Evolutionary conservation across 2,888 invertebrate genomes (phyloP).

Genomic region (Lingula anatina): DNA sequence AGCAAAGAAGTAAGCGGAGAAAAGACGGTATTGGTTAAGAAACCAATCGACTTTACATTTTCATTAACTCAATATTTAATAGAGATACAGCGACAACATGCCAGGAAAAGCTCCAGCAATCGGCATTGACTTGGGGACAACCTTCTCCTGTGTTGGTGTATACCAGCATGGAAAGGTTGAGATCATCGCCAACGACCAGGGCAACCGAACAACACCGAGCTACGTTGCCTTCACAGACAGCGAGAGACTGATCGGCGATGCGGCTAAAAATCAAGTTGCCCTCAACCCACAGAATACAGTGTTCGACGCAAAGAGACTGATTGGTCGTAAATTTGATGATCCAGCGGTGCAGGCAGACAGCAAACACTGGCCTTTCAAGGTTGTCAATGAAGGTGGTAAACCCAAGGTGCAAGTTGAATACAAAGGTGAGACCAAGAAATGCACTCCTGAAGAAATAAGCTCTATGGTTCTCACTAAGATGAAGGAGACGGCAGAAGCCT

Average conservation of each 20-base stretch:
- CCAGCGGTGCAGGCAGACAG: constrained; percentile 17
- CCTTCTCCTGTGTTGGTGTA: constrained; percentile 60
- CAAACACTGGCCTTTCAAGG: constrained; percentile 23
- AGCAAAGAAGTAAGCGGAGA: too few species aligned
- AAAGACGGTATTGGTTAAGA: too few species aligned
- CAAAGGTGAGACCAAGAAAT: constrained; percentile 79
- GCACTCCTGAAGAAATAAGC: constrained; percentile 84
- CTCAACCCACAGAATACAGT: constrained; percentile 71
- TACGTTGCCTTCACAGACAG: constrained; percentile 65
- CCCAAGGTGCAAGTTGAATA: constrained; percentile 45
- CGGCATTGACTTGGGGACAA: constrained; percentile 84
- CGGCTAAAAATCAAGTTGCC: constrained; percentile 54
- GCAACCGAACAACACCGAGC: constrained; percentile 66
- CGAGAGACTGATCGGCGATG: constrained; percentile 51
- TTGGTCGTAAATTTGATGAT: constrained; percentile 18
- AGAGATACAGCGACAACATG: too few species aligned
- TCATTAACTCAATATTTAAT: too few species aligned
- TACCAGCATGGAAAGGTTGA: constrained; percentile 54
- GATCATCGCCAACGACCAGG: constrained; percentile 56
- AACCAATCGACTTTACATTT: too few species aligned
- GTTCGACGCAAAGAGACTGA: constrained; percentile 39
- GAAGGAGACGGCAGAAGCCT: too few species aligned
- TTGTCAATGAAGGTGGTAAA: constrained; percentile 19
- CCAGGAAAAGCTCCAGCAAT: constrained; percentile 54
- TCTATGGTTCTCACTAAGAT: constrained; percentile 82